Conservation (phyloP, 1,140 invertebrate species). For the Cephus cinctus region DNA sequence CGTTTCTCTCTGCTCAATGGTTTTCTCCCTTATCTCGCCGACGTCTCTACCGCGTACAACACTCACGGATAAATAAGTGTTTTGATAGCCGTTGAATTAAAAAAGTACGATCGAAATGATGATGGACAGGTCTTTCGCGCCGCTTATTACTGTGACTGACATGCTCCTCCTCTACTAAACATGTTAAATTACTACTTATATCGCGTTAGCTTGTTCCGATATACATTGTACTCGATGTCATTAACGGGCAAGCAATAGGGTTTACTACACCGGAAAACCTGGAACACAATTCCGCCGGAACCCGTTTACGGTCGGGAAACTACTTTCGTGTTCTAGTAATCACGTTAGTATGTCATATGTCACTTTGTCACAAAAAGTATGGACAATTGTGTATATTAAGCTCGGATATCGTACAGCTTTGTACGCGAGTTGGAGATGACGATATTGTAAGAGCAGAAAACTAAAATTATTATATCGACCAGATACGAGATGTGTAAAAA, state of each 20-base stretch:
- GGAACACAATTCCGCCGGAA: too few species aligned
- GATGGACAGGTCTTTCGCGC: constrained; percentile 39
- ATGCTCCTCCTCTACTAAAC: not conserved
- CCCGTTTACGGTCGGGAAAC: too few species aligned
- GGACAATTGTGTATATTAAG: constrained; percentile 6
- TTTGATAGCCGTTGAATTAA: not conserved
- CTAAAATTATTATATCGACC: not conserved
- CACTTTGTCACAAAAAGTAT: not conserved
- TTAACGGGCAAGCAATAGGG: too few species aligned
- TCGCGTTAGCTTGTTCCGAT: too few species aligned
- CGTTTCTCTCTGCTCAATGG: too few species aligned
- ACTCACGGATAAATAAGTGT: not conserved
- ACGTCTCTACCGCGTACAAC: too few species aligned
- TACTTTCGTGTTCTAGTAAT: too few species aligned
- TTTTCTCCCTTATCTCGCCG: too few species aligned
- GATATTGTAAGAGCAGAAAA: not conserved
- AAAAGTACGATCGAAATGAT: constrained; percentile 25
- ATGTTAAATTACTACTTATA: not conserved
- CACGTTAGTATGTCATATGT: too few species aligned
- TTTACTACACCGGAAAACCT: too few species aligned
- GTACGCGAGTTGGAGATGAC: not conserved
- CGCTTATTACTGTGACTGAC: constrained; percentile 40
- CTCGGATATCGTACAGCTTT: not conserved
- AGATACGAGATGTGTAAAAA: too few species aligned
- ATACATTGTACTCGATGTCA: too few species aligned